Conservation (phyloP, 2,888 invertebrate genomes). For the Drosophila greeni region DNA sequence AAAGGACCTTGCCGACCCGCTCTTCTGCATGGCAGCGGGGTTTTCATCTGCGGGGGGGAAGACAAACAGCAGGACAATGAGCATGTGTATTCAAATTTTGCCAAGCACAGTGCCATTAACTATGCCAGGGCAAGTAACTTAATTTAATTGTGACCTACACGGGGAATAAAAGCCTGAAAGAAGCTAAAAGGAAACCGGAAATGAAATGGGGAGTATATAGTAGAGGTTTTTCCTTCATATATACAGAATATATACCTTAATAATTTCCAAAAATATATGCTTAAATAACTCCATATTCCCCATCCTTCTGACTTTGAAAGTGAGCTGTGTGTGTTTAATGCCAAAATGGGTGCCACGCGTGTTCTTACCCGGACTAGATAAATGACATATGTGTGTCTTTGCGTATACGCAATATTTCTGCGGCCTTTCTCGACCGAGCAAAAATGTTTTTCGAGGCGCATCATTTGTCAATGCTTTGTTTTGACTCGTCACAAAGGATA, state of each 20-base stretch:
- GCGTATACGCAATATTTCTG: constrained; percentile 47
- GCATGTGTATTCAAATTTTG: constrained; percentile 46
- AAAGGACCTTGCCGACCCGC: constrained; percentile 79
- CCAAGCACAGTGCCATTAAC: constrained; percentile 25
- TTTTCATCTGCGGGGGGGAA: constrained; percentile 85
- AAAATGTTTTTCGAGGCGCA: constrained; percentile 44
- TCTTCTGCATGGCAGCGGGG: constrained; percentile 93
- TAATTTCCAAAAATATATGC: neutral
- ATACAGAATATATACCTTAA: neutral
- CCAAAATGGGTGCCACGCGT: neutral
- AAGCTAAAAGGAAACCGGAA: neutral
- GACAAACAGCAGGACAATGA: constrained; percentile 36
- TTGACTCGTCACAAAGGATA: constrained; percentile 27
- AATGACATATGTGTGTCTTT: constrained; percentile 59
- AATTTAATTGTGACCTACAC: constrained; percentile 55
- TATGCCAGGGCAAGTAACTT: constrained; percentile 43
- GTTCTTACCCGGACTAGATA: constrained; percentile 43
- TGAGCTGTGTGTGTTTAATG: neutral
- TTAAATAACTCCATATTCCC: neutral
- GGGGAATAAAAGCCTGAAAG: neutral
- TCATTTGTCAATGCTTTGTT: constrained; percentile 59
- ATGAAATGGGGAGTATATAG: no score
- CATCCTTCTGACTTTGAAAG: constrained; percentile 8
- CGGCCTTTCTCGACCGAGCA: constrained; percentile 30
- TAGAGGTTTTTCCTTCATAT: neutral